A percentile compares a stretch with the other conserved stretches of the same genome.
Evolutionary conservation across 2,797 vertebrate species (phyloP).

Genomic region (Crax fasciolata): DNA sequence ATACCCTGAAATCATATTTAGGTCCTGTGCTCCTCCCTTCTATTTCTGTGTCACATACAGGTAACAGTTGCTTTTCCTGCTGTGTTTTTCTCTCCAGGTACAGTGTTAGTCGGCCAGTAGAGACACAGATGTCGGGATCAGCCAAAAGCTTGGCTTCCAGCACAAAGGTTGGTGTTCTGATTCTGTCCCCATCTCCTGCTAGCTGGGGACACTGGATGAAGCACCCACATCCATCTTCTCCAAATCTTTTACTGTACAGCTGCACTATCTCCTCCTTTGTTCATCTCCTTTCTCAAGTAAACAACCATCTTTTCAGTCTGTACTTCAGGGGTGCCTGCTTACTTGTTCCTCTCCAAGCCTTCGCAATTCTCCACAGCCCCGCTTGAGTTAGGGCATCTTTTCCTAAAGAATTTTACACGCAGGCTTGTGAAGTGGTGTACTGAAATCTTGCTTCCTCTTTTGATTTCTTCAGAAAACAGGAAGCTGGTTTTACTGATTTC

Average conservation of each 20-base stretch:
- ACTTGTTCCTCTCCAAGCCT: neutral
- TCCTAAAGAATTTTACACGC: neutral
- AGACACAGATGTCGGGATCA: conserved; percentile 91
- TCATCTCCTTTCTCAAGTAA: neutral
- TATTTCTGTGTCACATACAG: neutral
- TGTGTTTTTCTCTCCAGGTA: conserved; percentile 85
- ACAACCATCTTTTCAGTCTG: neutral
- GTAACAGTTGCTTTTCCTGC: neutral
- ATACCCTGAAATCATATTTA: neutral
- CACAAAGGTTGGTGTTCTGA: conserved; percentile 86
- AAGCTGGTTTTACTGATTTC: neutral
- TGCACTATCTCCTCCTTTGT: neutral
- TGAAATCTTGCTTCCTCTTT: neutral
- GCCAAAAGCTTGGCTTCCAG: conserved; percentile 88
- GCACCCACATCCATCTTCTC: rapidly evolving
- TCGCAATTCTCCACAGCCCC: neutral
- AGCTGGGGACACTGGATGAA: neutral
- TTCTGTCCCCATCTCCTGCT: neutral
- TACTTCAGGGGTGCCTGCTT: neutral
- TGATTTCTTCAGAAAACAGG: neutral
- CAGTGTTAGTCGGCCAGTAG: conserved; percentile 91
- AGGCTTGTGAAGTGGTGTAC: neutral
- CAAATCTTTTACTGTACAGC: neutral
- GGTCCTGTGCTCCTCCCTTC: neutral
- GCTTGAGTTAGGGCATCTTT: neutral